These are phyloP conservation scores for Dusona sp. DNA, from an alignment of 2,888 invertebrate genomes.

Conservation along the genomic window DNA sequence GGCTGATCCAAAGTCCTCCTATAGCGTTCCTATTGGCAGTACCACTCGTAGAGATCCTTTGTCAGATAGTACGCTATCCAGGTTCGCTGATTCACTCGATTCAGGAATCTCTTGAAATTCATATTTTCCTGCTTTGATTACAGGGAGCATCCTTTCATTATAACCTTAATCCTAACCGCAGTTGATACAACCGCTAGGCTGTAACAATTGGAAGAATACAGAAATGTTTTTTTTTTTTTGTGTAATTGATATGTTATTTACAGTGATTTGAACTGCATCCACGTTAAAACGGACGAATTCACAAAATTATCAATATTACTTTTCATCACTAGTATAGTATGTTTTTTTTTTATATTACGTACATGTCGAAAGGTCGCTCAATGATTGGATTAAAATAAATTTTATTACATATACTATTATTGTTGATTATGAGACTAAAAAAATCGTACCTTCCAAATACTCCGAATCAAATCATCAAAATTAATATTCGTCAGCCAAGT, in stretches of 20 bases:
- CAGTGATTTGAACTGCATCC: not conserved
- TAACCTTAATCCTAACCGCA: not conserved
- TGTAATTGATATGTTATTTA: not conserved
- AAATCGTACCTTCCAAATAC: not conserved
- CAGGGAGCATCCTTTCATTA: not conserved
- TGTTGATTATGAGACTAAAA: not conserved
- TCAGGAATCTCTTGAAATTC: not conserved
- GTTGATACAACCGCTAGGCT: not conserved
- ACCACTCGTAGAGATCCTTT: slow-evolving; percentile 9
- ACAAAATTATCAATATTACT: not conserved
- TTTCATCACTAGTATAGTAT: not conserved
- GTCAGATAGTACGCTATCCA: not conserved
- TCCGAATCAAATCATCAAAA: not conserved
- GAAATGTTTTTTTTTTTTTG: not conserved
- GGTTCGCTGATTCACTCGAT: not conserved
- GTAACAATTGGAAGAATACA: not conserved
- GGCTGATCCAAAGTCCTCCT: slow-evolving; percentile 11
- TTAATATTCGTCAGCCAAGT: not conserved
- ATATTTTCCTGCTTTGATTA: not conserved
- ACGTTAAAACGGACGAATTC: slow-evolving; percentile 2
- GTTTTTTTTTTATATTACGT: not conserved
- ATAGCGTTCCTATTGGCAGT: slow-evolving; percentile 2
- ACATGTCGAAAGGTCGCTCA: not conserved
- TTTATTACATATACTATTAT: not conserved
- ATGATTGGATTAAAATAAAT: not conserved